Percentiles rank a stretch among this genome's conserved stretches.
These are phyloP conservation scores for Stratiomys singularior DNA, from an alignment of 2,888 invertebrate genomes.

Conservation along the genomic window DNA sequence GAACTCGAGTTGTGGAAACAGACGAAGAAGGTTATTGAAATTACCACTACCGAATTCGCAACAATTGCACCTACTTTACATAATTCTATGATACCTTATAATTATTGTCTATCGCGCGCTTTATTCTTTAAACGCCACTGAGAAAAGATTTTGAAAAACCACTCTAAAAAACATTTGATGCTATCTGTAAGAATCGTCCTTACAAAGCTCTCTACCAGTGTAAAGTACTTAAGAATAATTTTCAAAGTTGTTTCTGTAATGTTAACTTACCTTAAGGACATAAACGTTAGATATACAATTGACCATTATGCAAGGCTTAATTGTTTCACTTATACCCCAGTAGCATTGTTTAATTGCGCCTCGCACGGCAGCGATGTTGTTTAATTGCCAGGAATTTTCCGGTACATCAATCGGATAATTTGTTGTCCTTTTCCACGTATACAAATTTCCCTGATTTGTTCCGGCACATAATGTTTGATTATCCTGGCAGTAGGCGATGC, in stretches of 20 bases:
- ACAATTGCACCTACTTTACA: no score
- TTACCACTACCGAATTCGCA: no score
- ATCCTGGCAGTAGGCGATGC: constrained; percentile 74
- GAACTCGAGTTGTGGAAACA: no score
- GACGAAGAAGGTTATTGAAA: no score
- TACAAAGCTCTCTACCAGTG: no score
- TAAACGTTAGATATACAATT: constrained; percentile 87
- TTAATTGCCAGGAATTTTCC: constrained; percentile 83
- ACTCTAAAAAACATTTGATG: no score
- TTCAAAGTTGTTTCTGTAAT: neutral
- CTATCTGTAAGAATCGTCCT: no score
- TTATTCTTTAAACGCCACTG: no score
- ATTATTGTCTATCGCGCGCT: no score
- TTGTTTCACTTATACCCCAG: constrained; percentile 80
- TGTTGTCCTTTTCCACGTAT: constrained; percentile 78
- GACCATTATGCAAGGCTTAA: constrained; percentile 79
- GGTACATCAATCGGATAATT: constrained; percentile 69
- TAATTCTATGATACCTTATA: no score
- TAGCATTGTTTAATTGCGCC: constrained; percentile 81
- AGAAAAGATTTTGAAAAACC: no score
- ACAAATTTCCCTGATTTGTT: constrained; percentile 88
- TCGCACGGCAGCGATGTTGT: constrained; percentile 77
- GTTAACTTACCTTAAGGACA: constrained; percentile 70
- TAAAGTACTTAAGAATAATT: no score
- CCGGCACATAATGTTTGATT: constrained; percentile 88